These are phyloP conservation scores for Moxostoma hubbsi DNA, from an alignment of 2,797 vertebrate species.

Conservation along the genomic window DNA sequence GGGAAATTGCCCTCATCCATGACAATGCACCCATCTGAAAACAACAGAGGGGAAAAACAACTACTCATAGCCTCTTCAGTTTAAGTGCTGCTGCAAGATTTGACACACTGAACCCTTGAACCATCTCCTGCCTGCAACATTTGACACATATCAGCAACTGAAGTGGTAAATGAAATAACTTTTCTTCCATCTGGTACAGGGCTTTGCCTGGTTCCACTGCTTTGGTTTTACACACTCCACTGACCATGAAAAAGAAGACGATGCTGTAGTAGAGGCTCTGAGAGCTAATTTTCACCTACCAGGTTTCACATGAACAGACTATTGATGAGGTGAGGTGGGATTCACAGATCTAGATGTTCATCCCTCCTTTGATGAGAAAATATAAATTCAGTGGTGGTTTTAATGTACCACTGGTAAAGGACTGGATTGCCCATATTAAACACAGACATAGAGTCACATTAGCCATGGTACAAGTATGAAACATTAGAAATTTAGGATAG, in stretches of 20 bases:
- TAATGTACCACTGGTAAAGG: neutral
- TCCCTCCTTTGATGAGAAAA: neutral
- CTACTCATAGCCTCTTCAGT: conserved; percentile 6
- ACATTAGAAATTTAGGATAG: no score
- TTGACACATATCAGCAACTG: conserved; percentile 17
- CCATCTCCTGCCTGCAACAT: conserved; percentile 3
- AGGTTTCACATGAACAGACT: conserved; percentile 23
- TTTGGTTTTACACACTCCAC: conserved; percentile 7
- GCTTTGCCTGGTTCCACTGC: conserved; percentile 9
- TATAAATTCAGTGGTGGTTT: neutral
- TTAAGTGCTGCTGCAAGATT: conserved; percentile 1
- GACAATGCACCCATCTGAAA: neutral
- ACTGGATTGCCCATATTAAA: no score
- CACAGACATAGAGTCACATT: no score
- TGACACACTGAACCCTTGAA: conserved; percentile 8
- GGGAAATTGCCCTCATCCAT: conserved; percentile 25
- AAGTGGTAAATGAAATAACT: conserved; percentile 30
- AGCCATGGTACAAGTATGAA: no score
- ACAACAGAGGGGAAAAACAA: conserved; percentile 1
- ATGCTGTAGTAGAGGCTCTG: neutral
- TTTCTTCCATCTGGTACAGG: conserved; percentile 1
- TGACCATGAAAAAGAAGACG: conserved; percentile 24
- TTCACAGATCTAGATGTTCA: neutral
- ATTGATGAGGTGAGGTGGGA: conserved; percentile 4
- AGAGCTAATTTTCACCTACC: conserved; percentile 42